Conservation (phyloP, 2,797 vertebrate species). For the Ctenochaetus hawaiiensis region DNA sequence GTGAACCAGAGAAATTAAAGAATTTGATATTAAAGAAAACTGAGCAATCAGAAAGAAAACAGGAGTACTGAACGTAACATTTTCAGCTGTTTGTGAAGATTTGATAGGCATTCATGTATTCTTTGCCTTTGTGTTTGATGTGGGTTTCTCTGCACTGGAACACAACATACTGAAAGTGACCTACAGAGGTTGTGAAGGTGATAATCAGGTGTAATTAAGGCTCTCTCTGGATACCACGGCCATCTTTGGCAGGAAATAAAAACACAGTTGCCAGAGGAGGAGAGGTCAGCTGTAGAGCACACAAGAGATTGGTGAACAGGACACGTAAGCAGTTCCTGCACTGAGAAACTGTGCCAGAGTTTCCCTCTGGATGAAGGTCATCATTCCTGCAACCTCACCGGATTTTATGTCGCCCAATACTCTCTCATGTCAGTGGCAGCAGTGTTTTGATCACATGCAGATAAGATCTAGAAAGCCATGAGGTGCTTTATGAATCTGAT, state of each 20-base stretch:
- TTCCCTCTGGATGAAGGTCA: slow-evolving; percentile 34
- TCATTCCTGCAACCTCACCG: slow-evolving; percentile 46
- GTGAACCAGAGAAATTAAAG: background rate
- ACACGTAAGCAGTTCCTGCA: slow-evolving; percentile 19
- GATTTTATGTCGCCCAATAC: slow-evolving; percentile 13
- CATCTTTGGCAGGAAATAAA: slow-evolving; percentile 31
- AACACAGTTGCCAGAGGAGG: slow-evolving; percentile 27
- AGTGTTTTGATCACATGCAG: background rate
- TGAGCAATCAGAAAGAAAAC: background rate
- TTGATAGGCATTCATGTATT: background rate
- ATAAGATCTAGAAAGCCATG: background rate
- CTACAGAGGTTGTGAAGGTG: slow-evolving; percentile 34
- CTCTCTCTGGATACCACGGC: slow-evolving; percentile 8
- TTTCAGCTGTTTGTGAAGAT: background rate
- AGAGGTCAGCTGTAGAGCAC: slow-evolving; percentile 40
- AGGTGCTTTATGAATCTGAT: background rate
- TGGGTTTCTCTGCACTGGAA: slow-evolving; percentile 13
- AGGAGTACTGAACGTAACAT: background rate
- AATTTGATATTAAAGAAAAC: background rate
- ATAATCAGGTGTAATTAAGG: slow-evolving; percentile 52
- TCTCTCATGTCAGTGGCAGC: background rate
- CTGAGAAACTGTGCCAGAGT: slow-evolving; percentile 30
- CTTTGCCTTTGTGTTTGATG: background rate
- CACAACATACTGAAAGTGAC: slow-evolving; percentile 1
- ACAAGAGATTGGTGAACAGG: slow-evolving; percentile 18